A percentile compares a stretch with the other conserved stretches of the same genome.
Evolutionary conservation across 2,888 invertebrate species (phyloP).

Genomic region (Galeruca laticollis): DNA sequence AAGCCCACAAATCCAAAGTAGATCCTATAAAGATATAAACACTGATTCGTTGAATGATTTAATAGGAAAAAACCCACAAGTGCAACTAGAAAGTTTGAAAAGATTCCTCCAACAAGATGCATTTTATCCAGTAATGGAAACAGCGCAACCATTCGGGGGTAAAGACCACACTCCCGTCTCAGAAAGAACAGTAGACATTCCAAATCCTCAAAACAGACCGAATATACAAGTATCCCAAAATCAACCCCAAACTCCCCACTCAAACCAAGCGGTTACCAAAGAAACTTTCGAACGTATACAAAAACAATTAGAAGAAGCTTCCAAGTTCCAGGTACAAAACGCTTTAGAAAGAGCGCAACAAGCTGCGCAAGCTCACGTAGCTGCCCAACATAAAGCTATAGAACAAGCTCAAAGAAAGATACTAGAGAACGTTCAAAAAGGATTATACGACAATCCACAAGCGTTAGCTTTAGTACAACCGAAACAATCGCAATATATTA

Average conservation of each 20-base stretch:
- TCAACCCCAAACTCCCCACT: constrained; percentile 11
- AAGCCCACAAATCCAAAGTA: constrained; percentile 25
- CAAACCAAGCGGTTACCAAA: constrained; percentile 33
- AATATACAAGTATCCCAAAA: constrained; percentile 48
- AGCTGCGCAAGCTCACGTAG: constrained; percentile 57
- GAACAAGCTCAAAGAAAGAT: constrained; percentile 52
- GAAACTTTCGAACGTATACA: constrained; percentile 54
- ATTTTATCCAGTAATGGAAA: constrained; percentile 32
- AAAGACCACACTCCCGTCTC: constrained; percentile 65
- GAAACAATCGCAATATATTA: background rate
- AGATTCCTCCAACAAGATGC: constrained; percentile 61
- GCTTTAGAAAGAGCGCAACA: constrained; percentile 57
- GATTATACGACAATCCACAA: constrained; percentile 34
- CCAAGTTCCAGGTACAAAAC: constrained; percentile 55
- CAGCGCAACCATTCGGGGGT: constrained; percentile 36
- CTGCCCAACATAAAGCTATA: constrained; percentile 58
- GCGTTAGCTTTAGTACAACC: constrained; percentile 32
- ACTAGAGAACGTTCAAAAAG: constrained; percentile 42
- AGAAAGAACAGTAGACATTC: constrained; percentile 67
- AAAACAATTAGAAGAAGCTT: constrained; percentile 58
- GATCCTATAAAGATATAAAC: constrained; percentile 37
- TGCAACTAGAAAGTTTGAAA: constrained; percentile 69
- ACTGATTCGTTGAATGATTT: constrained; percentile 67
- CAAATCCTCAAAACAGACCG: constrained; percentile 61
- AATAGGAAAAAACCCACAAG: constrained; percentile 68